phyloP scores from a whole-genome alignment of 30 jellyfish, hydroid and myxozoan species.

The Morbakka virulenta region DNA sequence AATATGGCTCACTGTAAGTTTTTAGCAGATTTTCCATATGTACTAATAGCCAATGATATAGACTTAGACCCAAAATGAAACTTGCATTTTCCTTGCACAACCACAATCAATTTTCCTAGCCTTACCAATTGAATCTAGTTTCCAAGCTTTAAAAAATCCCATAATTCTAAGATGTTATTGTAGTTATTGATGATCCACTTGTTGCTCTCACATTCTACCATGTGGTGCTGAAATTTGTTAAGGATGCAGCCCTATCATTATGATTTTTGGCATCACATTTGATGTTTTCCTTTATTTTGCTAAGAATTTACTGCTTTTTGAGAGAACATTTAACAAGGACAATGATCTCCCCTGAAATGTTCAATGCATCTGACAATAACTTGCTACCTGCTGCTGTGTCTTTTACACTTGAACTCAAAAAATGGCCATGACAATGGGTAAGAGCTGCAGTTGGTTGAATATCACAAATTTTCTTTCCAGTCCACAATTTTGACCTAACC shows the following conservation, averaged over 20 bases:
- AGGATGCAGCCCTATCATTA: too few relatives aligned
- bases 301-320: not conserved
- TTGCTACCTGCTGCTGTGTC: not conserved
- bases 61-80: slow-evolving; percentile 34
- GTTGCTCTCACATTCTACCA: slow-evolving; percentile 70
- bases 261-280: too few relatives aligned
- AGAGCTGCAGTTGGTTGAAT: too few relatives aligned
- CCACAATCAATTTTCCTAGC: slow-evolving; percentile 57
- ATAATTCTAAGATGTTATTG: slow-evolving; percentile 5
- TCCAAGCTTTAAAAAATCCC: slow-evolving; percentile 31
- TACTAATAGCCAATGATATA: slow-evolving; percentile 49
- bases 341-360: slow-evolving; percentile 17
- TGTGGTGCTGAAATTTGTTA: too few relatives aligned
- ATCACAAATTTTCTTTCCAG: too few relatives aligned
- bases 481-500: too few relatives aligned
- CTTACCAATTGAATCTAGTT: slow-evolving; percentile 38
- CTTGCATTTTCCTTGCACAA: slow-evolving; percentile 27
- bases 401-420: too few relatives aligned
- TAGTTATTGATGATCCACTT: slow-evolving; percentile 52
- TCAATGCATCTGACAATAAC: slow-evolving; percentile 12
- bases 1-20: slow-evolving; percentile 45
- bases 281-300: not conserved
- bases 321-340: slow-evolving; percentile 16
- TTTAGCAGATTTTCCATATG: slow-evolving; percentile 51
- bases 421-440: too few relatives aligned